These are phyloP conservation scores for Craseonycteris thonglongyai DNA, from an alignment of 2,113 vertebrate genomes.

Conservation along the genomic window DNA sequence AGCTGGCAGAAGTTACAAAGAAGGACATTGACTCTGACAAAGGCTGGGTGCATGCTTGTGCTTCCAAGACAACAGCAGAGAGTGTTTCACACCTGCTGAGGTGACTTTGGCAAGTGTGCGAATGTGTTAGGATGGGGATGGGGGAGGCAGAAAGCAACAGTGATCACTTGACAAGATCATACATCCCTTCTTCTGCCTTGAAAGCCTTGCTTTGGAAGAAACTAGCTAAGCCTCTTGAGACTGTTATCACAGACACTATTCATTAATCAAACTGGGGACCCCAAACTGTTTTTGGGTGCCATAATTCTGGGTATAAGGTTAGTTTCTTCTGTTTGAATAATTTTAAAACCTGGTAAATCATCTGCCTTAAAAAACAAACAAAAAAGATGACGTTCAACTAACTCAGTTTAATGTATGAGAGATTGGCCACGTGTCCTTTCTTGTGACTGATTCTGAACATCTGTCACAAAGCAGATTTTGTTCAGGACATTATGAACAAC, in stretches of 20 bases:
- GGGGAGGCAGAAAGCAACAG: background rate
- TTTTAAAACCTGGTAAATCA: background rate
- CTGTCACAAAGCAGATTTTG: conserved; percentile 56
- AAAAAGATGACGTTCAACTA: background rate
- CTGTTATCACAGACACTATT: background rate
- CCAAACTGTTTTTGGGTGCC: background rate
- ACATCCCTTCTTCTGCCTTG: background rate
- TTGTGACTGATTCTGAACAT: conserved; percentile 55
- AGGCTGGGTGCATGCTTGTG: no score
- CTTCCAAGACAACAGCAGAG: accelerated
- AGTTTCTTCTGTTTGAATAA: background rate
- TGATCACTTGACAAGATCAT: background rate
- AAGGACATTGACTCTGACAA: background rate
- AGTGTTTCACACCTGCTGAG: accelerated
- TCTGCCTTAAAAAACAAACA: background rate
- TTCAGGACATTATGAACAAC: conserved; percentile 53
- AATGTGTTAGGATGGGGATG: accelerated
- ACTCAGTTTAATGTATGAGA: conserved; percentile 47
- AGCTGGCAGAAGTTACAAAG: background rate
- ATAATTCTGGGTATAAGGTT: background rate
- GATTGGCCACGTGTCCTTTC: background rate
- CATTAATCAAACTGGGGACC: background rate
- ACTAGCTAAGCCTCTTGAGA: background rate
- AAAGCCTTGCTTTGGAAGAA: background rate
- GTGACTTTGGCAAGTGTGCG: accelerated